phyloP scores from a whole-genome alignment of 2,113 vertebrate species.

The Marmota monax region DNA sequence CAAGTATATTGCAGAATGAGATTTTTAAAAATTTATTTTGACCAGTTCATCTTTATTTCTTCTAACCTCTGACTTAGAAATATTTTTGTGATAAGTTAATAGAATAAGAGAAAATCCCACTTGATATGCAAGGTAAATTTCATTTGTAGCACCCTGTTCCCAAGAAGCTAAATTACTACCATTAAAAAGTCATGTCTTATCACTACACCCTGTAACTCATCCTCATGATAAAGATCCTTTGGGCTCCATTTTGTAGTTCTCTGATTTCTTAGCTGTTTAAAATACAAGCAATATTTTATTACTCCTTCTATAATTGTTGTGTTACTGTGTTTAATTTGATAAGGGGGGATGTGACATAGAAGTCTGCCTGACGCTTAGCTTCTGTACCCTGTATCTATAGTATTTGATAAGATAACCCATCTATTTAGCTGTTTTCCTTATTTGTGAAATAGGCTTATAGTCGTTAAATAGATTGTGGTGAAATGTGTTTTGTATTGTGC shows the following conservation, averaged over 20 bases:
- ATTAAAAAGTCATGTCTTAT: not conserved
- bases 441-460: not conserved
- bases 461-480: not conserved
- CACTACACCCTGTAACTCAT: not conserved
- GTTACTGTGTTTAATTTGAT: not conserved
- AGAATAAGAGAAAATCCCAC: not conserved
- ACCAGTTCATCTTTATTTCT: not conserved
- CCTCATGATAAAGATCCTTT: not conserved
- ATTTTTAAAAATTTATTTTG: slow-evolving; percentile 39
- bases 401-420: not conserved
- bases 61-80: not conserved
- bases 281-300: not conserved
- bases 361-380: no score
- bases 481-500: not conserved
- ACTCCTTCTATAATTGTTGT: not conserved
- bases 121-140: not conserved
- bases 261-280: slow-evolving; percentile 7
- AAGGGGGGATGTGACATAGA: not conserved
- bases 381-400: not conserved
- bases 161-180: not conserved
- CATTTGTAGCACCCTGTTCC: no score
- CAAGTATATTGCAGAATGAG: not conserved
- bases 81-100: not conserved
- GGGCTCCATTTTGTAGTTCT: not conserved
- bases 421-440: not conserved